These are phyloP conservation scores for Chrysolina haemoptera DNA, from an alignment of 2,888 invertebrate genomes.

Conservation along the genomic window DNA sequence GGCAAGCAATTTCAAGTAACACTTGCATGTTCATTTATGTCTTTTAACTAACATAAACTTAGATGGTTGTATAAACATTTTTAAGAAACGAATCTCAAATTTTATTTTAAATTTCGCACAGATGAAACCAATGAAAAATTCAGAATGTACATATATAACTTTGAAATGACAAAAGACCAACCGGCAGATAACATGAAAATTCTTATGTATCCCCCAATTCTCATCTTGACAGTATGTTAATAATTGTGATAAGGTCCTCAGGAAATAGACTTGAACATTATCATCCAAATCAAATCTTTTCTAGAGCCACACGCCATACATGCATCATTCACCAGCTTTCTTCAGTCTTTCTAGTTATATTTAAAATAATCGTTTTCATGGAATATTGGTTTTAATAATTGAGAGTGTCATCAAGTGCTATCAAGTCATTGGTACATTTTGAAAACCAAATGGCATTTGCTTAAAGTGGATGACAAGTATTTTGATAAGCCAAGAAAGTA, in stretches of 20 bases:
- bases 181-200: slow-evolving; percentile 34
- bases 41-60: slow-evolving; percentile 54
- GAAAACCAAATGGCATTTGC: not conserved
- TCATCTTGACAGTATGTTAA: slow-evolving; percentile 58
- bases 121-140: slow-evolving; percentile 41
- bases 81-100: slow-evolving; percentile 62
- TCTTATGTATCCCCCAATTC: slow-evolving; percentile 35
- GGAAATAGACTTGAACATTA: slow-evolving; percentile 67
- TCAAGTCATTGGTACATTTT: not conserved
- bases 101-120: slow-evolving; percentile 53
- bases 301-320: slow-evolving; percentile 43
- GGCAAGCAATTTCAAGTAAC: slow-evolving; percentile 56
- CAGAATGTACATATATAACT: slow-evolving; percentile 52
- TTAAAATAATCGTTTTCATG: slow-evolving; percentile 12
- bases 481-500: too few relatives aligned
- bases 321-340: slow-evolving; percentile 42
- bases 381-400: not conserved
- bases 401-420: not conserved
- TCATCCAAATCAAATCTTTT: slow-evolving; percentile 65
- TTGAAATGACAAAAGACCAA: slow-evolving; percentile 40
- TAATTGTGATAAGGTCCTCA: slow-evolving; percentile 70
- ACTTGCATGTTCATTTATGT: slow-evolving; percentile 62
- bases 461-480: not conserved
- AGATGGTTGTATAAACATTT: slow-evolving; percentile 58
- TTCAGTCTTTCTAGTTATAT: slow-evolving; percentile 36